Evolutionary conservation across 2,797 vertebrate species (phyloP), one percentile per base, ranked within the genome.

Genomic region (Alectoris magna): DNA sequence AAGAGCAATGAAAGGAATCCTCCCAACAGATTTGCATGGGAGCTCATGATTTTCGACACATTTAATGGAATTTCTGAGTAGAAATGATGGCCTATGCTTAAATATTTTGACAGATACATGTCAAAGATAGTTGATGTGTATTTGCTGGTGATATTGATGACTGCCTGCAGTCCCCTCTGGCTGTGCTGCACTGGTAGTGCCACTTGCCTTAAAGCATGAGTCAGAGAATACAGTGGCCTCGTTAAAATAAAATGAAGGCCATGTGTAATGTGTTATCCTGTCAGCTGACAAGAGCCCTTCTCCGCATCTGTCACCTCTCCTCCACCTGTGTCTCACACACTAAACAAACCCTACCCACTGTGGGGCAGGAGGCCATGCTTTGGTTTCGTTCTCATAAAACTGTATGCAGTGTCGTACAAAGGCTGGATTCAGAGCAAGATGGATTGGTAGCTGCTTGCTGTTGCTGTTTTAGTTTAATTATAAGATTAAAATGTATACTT

Each of bases 161-260:
- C 36, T 71, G n/a, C 18, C 67, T 56, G 59, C 31, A 49, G 59
- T 69, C 38, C 87, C 59, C 26, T 93, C 34, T 36, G 88, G 67
- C 59, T 78, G 31, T 78, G 51, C 79, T 70, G 36, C 18, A 7
- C 60, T 53, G 59, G 14, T 70, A 84, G 26, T 69, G 51, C 19
- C 60, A 44, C 36, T 74, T 39, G 10, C 38, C 16, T 67, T 67
- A 64, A 58, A 80, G 24, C 12, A 9, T 29, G 82, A 91, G 36
- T 83, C 43, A 84, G 44, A 93, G 81, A 14, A 41, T 10, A 51
- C n/a, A 13, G 48, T 72, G 72, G 39, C 26, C 49, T 81, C 79
- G 48, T 71, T 86, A 63, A 86, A 79, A 67, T 73, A 27, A 73
- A 81, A 93, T 80, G 49, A 71, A 78, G 66, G 36, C 21, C 67